A percentile compares a stretch with the other conserved stretches of the same genome.
These are phyloP conservation scores for Pachyramphus minor DNA, from an alignment of 2,113 vertebrate genomes.

Conservation along the genomic window DNA sequence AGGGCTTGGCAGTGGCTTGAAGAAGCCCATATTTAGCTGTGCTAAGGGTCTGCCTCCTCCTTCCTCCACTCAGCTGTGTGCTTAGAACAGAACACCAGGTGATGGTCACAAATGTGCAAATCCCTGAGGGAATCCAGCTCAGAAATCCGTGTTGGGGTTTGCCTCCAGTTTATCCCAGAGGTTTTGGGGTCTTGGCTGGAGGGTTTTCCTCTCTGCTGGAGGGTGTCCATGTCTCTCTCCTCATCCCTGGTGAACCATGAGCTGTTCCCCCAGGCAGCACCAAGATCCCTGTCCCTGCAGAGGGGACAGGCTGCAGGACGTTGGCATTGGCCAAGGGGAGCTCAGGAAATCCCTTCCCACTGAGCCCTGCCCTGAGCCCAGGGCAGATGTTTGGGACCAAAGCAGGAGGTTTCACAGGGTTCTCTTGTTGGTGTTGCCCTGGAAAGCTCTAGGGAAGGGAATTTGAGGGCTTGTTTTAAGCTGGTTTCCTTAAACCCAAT, in stretches of 20 bases:
- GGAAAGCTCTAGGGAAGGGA: background rate
- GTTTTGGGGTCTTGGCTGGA: background rate
- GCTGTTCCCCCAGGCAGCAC: background rate
- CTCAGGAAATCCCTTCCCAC: background rate
- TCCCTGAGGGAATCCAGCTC: background rate
- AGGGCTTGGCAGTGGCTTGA: background rate
- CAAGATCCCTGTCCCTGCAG: fast-evolving
- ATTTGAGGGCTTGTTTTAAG: background rate
- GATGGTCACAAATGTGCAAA: background rate
- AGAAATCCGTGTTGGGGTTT: background rate
- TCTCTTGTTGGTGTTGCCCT: fast-evolving
- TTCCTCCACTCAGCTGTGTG: background rate
- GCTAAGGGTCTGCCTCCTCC: background rate
- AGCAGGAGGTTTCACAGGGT: background rate
- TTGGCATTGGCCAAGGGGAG: background rate
- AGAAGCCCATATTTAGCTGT: background rate
- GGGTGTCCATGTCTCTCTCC: background rate
- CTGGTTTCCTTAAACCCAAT: background rate
- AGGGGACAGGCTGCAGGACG: background rate
- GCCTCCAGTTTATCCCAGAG: background rate
- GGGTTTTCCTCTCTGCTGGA: background rate
- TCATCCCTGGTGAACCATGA: fast-evolving
- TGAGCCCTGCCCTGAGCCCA: background rate
- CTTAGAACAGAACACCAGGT: background rate
- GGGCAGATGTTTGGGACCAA: background rate